Evolutionary conservation across 64 coral and sea anemone species (phyloP).

Genomic region (Dendrophyllia cribrosa): DNA sequence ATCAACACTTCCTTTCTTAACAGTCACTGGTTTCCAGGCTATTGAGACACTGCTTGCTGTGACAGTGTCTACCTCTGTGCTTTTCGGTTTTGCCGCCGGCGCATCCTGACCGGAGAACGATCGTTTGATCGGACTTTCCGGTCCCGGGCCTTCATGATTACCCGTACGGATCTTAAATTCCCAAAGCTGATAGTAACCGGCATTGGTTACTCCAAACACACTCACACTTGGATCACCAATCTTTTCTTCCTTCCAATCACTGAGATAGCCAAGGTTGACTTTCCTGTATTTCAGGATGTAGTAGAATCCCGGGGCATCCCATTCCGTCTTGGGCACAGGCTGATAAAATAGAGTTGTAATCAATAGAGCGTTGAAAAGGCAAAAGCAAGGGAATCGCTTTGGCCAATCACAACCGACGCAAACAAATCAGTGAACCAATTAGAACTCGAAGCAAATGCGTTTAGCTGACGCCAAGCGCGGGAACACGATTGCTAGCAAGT

Average conservation of each 20-base stretch:
- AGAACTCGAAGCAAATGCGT: too few relatives aligned
- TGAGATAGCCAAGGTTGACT: not conserved
- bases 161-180: slow-evolving; percentile 67
- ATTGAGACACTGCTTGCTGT: slow-evolving; percentile 37
- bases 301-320: slow-evolving; percentile 63
- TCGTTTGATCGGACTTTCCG: slow-evolving; percentile 1
- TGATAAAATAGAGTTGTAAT: not conserved
- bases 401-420: too few relatives aligned
- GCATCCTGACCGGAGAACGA: slow-evolving; percentile 88
- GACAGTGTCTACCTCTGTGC: slow-evolving; percentile 34
- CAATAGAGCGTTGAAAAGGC: not conserved
- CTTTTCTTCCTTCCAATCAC: not conserved
- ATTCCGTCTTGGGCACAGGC: slow-evolving; percentile 68
- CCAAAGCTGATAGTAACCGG: slow-evolving; percentile 79
- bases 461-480: too few relatives aligned
- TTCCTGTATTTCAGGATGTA: slow-evolving; percentile 62
- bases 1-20: slow-evolving; percentile 76
- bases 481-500: too few relatives aligned
- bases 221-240: not conserved
- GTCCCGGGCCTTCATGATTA: slow-evolving; percentile 60
- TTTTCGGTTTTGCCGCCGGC: slow-evolving; percentile 43
- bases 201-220: slow-evolving; percentile 17
- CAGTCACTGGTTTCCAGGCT: slow-evolving; percentile 64
- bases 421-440: too few relatives aligned
- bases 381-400: too few relatives aligned